A percentile compares a stretch with the other conserved stretches of the same genome.
These are phyloP conservation scores for Falcunculus frontatus DNA, from an alignment of 2,113 vertebrate species.

Conservation along the genomic window DNA sequence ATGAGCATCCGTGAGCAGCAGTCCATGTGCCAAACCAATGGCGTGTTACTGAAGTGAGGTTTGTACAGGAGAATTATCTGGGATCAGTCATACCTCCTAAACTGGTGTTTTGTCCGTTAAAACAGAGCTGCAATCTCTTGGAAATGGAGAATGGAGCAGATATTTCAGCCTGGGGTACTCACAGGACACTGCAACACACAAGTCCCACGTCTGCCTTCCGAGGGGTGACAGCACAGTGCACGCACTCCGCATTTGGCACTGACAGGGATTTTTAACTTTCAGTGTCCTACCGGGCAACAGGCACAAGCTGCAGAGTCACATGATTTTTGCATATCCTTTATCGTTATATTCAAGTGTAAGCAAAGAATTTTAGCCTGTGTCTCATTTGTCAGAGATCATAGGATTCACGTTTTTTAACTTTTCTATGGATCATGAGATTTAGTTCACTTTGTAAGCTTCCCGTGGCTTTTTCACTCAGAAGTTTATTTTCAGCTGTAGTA, in stretches of 20 bases:
- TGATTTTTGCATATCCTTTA: background rate
- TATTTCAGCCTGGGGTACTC: background rate
- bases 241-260: background rate
- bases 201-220: background rate
- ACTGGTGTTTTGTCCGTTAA: background rate
- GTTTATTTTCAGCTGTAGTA: background rate
- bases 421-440: background rate
- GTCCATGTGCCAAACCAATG: background rate
- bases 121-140: background rate
- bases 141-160: background rate
- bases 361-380: background rate
- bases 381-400: background rate
- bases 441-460: background rate
- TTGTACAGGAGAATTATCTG: background rate
- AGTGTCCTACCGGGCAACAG: background rate
- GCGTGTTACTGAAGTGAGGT: background rate
- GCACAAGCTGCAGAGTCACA: background rate
- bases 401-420: background rate
- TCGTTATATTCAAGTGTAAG: background rate
- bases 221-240: background rate
- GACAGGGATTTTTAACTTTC: background rate
- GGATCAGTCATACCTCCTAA: background rate
- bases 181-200: background rate
- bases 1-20: background rate
- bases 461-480: background rate